Percentiles rank a stretch among this genome's conserved stretches.
These are phyloP conservation scores for Pagrus major DNA, from an alignment of 2,113 vertebrate genomes.

Conservation along the genomic window DNA sequence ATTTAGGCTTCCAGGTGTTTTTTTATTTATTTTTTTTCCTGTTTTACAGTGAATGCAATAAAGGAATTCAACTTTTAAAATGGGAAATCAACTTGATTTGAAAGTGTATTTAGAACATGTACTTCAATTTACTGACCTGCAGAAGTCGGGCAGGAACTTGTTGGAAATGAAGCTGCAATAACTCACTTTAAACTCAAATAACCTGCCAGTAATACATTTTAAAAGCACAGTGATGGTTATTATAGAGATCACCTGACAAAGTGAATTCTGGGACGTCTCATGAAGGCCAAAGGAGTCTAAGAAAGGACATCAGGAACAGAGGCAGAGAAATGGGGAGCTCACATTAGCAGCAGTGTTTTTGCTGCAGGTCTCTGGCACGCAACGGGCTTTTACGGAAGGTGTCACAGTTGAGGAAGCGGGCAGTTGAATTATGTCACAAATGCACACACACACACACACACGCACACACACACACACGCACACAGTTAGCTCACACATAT, in stretches of 20 bases:
- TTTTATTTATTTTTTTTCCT: too few relatives aligned
- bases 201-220: neutral
- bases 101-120: too few relatives aligned
- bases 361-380: conserved; percentile 34
- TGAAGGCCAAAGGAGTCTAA: neutral
- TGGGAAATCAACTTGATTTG: too few relatives aligned
- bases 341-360: conserved; percentile 32
- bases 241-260: neutral
- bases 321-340: neutral
- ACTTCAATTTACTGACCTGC: too few relatives aligned
- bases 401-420: conserved; percentile 36
- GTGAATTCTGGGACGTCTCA: neutral
- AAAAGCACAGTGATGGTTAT: neutral
- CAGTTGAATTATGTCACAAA: conserved; percentile 37
- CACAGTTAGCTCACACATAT: conserved; percentile 31
- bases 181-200: neutral
- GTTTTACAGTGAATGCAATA: too few relatives aligned
- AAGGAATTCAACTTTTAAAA: too few relatives aligned
- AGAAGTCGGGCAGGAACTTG: too few relatives aligned
- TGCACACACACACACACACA: conserved; percentile 31
- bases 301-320: neutral
- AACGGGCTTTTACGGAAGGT: conserved; percentile 59
- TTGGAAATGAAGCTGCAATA: too few relatives aligned
- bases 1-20: too few relatives aligned
- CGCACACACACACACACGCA: conserved; percentile 25